Evolutionary conservation across 2,888 invertebrate species (phyloP), one percentile per base, ranked within the genome.

Genomic region (Synergus laeviventris): DNA sequence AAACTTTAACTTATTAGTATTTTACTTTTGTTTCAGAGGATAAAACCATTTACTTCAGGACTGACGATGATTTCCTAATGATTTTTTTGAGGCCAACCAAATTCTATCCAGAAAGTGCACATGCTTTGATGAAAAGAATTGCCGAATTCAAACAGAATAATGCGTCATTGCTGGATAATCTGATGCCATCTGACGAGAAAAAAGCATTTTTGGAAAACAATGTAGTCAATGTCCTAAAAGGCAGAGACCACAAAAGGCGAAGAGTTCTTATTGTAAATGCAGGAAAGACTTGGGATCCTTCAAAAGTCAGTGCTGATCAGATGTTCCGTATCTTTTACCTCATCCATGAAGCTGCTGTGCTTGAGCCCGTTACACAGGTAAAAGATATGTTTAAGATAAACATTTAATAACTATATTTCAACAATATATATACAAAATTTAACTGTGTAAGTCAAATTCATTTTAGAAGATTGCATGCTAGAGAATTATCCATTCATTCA

Each of bases 41-140:
- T 82, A 93, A 94, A 70, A 95, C 95, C 79, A 87, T 96, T 75
- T 92, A 93, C 87, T 96, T 91, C 86, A 93, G 93, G 78, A 95
- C 96, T 60, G 95, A 95, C 83, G 96, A 97, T 83, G 95, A 95
- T 45, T 93, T 95, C 61, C 92, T 97, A 12, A 92, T 94, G n/a
- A 95, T 96, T 80, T 96, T 96, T 88, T 91, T 97, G 77, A 93
- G 97, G 78, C 96, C 96, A 38, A 95, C 95, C 91, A 97, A 97
- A 90, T 97, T 94, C 92, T 96, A 97, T 85, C 95, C 96, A 0
- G 93, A 96, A 85, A 96, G 96, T 91, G 97, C 97, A 0, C 91
- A 94, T 76, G 94, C 94, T 87, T 91, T 97, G 94, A 95, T 97
- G 95, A 94, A 94, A 87, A 93, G 95, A 78, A 93, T 94, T 74